A percentile compares a stretch with the other conserved stretches of the same genome.
phyloP scores from a whole-genome alignment of 2,797 vertebrate species.

The Numenius phaeopus region DNA sequence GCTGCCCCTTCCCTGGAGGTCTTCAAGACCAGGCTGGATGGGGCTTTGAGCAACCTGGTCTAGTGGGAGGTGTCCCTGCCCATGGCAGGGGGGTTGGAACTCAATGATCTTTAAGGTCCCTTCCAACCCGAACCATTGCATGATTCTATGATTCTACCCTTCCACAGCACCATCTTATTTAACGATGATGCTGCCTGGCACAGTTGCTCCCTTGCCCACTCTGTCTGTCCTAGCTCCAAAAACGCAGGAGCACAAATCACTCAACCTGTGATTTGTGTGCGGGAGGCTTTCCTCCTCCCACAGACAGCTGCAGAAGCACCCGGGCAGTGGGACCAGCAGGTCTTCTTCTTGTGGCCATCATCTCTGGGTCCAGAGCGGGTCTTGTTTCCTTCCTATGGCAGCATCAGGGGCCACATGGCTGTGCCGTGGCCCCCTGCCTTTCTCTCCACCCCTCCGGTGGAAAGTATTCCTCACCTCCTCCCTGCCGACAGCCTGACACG shows the following conservation, averaged over 20 bases:
- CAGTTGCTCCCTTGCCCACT: background rate
- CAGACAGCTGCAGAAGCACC: background rate
- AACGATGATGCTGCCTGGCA: background rate
- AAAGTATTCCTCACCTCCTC: background rate
- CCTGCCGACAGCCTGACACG: background rate
- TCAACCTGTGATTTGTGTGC: rapidly evolving
- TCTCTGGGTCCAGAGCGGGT: background rate
- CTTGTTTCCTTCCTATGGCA: background rate
- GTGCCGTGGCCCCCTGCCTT: background rate
- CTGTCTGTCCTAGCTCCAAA: background rate
- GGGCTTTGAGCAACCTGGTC: too few species aligned
- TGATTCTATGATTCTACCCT: background rate
- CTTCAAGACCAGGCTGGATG: too few species aligned
- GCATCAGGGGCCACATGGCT: background rate
- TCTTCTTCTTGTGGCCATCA: background rate
- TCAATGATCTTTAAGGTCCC: too few species aligned
- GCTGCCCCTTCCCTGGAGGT: too few species aligned
- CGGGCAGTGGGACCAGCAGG: background rate
- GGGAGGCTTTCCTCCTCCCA: background rate
- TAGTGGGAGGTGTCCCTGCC: too few species aligned
- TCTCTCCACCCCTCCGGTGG: background rate
- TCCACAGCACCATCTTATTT: background rate
- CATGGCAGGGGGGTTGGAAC: too few species aligned
- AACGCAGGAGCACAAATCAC: background rate
- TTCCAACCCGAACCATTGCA: too few species aligned